Percentiles rank a stretch among this genome's conserved stretches.
phyloP scores from a whole-genome alignment of 53 echinoderm and acorn worm genomes.

The Echinometra lucunter region DNA sequence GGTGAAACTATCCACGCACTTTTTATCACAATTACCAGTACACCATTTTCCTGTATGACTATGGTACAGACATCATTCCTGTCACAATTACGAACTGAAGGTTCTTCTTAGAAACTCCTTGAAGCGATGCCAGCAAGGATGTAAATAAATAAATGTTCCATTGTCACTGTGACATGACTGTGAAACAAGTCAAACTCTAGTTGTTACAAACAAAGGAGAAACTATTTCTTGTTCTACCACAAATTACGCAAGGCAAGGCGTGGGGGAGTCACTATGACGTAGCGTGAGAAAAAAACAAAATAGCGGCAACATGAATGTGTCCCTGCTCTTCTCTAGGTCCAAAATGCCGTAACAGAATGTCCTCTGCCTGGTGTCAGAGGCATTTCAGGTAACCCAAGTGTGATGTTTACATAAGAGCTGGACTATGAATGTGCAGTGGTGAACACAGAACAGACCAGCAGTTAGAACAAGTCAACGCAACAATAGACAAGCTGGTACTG shows the following conservation, averaged over 20 bases:
- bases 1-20: neutral
- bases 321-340: neutral
- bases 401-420: constrained; percentile 31
- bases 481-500: constrained; percentile 11
- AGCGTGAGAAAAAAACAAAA: constrained; percentile 36
- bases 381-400: constrained; percentile 48
- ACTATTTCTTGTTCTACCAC: constrained; percentile 12
- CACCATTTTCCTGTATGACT: neutral
- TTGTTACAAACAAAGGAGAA: constrained; percentile 24
- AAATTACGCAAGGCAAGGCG: neutral
- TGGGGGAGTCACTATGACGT: neutral
- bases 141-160: constrained; percentile 31
- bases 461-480: constrained; percentile 23
- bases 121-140: neutral
- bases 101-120: neutral
- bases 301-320: constrained; percentile 20
- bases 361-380: neutral
- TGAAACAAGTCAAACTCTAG: constrained; percentile 16
- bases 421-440: neutral
- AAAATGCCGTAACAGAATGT: neutral
- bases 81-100: neutral
- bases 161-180: neutral
- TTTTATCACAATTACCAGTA: neutral
- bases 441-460: constrained; percentile 9
- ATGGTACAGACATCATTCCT: neutral